These are phyloP conservation scores for Drosophila busckii DNA, from an alignment of 1,140 invertebrate genomes.

Conservation along the genomic window DNA sequence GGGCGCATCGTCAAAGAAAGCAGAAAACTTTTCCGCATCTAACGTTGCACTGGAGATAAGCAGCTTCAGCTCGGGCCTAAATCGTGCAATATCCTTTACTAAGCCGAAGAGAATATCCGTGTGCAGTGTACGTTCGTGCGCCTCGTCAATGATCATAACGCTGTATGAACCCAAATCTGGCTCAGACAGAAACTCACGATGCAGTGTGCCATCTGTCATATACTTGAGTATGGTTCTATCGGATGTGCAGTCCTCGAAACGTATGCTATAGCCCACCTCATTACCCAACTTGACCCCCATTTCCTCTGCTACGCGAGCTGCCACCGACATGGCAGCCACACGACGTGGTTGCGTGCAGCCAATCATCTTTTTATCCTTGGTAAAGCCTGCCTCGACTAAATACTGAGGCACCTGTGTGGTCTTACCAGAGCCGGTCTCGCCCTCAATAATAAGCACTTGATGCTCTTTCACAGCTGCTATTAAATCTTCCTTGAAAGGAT, in stretches of 20 bases:
- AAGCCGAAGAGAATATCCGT: conserved; percentile 99
- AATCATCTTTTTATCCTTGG: conserved; percentile 90
- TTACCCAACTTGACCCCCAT: conserved; percentile 99
- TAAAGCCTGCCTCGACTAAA: conserved; percentile 94
- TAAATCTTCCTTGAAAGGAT: conserved; percentile 93
- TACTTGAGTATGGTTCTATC: conserved; percentile 98
- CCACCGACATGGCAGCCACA: conserved; percentile 99
- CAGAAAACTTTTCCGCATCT: conserved; percentile 98
- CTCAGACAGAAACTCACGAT: conserved; percentile 98
- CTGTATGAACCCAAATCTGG: conserved; percentile 96
- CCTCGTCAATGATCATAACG: conserved; percentile 99
- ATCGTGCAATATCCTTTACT: conserved; percentile 98
- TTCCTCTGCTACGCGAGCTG: conserved; percentile 98
- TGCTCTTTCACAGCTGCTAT: conserved; percentile 92
- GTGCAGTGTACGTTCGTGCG: conserved; percentile 98
- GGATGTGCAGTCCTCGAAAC: conserved; percentile 99
- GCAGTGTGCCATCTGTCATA: conserved; percentile 99
- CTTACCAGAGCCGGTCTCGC: conserved; percentile 98
- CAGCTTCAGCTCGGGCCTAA: conserved; percentile 96
- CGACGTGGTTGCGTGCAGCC: conserved; percentile 97
- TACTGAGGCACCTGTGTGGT: conserved; percentile 99
- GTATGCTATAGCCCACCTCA: conserved; percentile 99
- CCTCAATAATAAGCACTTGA: conserved; percentile 97
- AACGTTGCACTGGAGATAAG: conserved; percentile 98
- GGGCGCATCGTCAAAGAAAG: conserved; percentile 99